Evolutionary conservation across 2,888 invertebrate species (phyloP), one percentile per base, ranked within the genome.

Genomic region (Trichopoda pennipes): DNA sequence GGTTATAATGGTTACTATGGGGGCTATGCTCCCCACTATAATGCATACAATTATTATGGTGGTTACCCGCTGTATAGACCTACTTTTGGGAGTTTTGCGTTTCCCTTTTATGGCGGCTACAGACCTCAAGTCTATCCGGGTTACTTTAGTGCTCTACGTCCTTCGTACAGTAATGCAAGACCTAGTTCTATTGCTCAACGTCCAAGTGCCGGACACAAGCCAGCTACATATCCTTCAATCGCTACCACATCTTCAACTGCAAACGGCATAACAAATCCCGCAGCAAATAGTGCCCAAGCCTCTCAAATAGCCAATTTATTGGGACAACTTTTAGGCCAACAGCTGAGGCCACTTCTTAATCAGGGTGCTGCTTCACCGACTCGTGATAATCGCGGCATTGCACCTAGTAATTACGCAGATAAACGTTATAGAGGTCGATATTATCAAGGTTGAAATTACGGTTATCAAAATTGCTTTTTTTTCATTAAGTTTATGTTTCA

Each of bases 251-350:
- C 23, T 1, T 23, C 32, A 1, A 2, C 75, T 14, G 17, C 17
- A n/a, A 55, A 53, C n/a, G 47, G 55, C 16, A 8, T 47, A 1
- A 16, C 69, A 9, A 53, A 28, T 3, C 35, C 80, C 2, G 42
- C 53, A 7, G 19, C 35, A 17, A 72, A 79, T 55, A 73, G 58
- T n/a, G 63, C 70, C 3, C 84, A 85, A 66, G 86, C 90, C 1
- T 86, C 88, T 0, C 90, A 89, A 69, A 23, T 89, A 8, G 89
- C 90, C 0, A 88, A 86, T 16, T 82, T 86, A 0, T 28, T 89
- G 56, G 89, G 89, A 0, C 90, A 89, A 70, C 89, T 88, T 0
- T 80, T 89, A 21, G 89, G 89, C 12, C 86, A 85, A 51, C 85
- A 88, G 55, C 68, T 89, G 10, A 86, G 89, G 12, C 89, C 90